phyloP scores from a whole-genome alignment of 2,888 invertebrate genomes.

The Colletes collaris region DNA sequence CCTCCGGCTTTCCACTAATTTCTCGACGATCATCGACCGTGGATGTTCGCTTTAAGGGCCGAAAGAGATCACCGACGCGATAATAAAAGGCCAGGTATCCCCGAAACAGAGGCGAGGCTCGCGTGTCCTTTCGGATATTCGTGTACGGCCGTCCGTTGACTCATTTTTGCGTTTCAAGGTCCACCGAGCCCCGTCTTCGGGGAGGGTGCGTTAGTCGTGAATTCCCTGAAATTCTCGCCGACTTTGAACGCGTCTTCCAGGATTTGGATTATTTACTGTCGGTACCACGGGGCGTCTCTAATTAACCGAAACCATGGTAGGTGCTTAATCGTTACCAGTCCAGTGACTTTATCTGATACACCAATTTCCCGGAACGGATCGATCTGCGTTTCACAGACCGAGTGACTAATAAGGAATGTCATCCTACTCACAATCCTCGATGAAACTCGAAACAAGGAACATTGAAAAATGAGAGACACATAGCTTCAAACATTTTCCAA shows the following conservation, averaged over 20 bases:
- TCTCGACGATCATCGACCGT: slow-evolving; percentile 41
- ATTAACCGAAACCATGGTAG: slow-evolving; percentile 55
- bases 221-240: slow-evolving; percentile 49
- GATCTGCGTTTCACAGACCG: slow-evolving; percentile 19
- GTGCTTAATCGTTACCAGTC: slow-evolving; percentile 48
- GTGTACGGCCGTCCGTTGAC: slow-evolving; percentile 35
- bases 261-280: slow-evolving; percentile 24
- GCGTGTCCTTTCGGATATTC: slow-evolving; percentile 42
- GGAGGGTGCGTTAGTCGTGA: slow-evolving; percentile 31
- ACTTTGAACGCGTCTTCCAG: slow-evolving; percentile 17
- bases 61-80: slow-evolving; percentile 61
- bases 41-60: slow-evolving; percentile 27
- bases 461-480: too few relatives aligned
- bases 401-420: not conserved
- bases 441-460: too few relatives aligned
- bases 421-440: not conserved
- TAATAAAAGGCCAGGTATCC: slow-evolving; percentile 56
- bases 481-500: too few relatives aligned
- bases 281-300: slow-evolving; percentile 41
- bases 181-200: slow-evolving; percentile 31
- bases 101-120: slow-evolving; percentile 56
- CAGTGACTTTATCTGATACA: slow-evolving; percentile 40
- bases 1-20: slow-evolving; percentile 63
- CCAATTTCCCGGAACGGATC: slow-evolving; percentile 47
- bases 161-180: slow-evolving; percentile 41